phyloP scores from a whole-genome alignment of 2,113 vertebrate species.

The Elaphurus davidianus region DNA sequence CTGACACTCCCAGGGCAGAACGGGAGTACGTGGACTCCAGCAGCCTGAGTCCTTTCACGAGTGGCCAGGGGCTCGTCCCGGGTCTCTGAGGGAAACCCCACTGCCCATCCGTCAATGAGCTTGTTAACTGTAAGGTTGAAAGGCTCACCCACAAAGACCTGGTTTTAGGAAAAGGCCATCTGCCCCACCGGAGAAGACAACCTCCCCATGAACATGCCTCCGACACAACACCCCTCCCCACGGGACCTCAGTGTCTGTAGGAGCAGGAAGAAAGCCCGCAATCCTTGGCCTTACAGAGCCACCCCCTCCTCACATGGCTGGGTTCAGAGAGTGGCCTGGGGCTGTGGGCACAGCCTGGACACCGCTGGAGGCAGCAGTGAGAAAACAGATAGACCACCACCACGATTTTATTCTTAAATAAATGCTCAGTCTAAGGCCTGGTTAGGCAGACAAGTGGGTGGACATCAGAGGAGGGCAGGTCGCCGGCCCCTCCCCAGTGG shows the following conservation, averaged over 20 bases:
- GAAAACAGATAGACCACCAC: constrained; percentile 45
- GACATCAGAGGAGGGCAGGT: not conserved
- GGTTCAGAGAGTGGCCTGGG: not conserved
- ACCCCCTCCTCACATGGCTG: not conserved
- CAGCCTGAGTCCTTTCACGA: constrained; percentile 50
- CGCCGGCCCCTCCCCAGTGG: not conserved
- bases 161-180: not conserved
- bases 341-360: not conserved
- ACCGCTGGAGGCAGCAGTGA: not conserved
- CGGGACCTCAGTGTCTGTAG: not conserved
- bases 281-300: not conserved
- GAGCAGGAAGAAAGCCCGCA: not conserved
- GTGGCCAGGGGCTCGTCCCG: not conserved
- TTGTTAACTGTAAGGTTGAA: not conserved
- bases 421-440: constrained; percentile 66
- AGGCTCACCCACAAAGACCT: not conserved
- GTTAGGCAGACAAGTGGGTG: not conserved
- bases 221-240: not conserved
- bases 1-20: constrained; percentile 10
- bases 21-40: not conserved
- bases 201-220: not conserved
- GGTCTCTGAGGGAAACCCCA: constrained; percentile 3
- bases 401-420: constrained; percentile 75
- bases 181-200: not conserved
- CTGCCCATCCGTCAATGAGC: constrained; percentile 33